Base-by-base conservation (phyloP, 2,797 vertebrate species). In the Momotus momota region DNA sequence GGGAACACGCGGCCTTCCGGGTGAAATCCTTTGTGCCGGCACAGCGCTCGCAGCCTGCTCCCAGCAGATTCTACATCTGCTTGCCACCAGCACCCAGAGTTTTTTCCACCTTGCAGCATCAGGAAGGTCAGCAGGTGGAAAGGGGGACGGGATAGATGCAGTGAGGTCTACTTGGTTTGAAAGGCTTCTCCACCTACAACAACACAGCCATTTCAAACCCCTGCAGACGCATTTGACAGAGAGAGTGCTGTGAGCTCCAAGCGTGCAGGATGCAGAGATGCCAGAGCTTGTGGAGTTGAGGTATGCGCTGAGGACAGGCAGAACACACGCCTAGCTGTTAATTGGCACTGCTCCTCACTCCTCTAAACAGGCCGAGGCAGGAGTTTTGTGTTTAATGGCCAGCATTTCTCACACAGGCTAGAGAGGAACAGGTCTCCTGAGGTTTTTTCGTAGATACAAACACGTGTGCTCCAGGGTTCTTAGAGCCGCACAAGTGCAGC, bases 241-340 rank as follows among this genome's bases (percentile, higher is more conserved):
- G 46, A 23, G 66, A 88, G 73, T 8, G 78, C 51, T 51, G 45
- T 31, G 65, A 93, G 73, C 70, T 85, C 61, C 45, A 61, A 81
- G 77, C 91, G 93, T 49, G 87, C 91, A 79, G 70, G 80, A 73
- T 61, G 87, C 70, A 79, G 77, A 94, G 69, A 81, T 52, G 62
- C n/a, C 75, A 91, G 77, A 91, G 89, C 75, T 83, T 4, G 1
- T 45, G 27, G 82, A 83, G 48, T 6, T 41, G 83, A 92, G 74
- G 73, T 83, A 92, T 20, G 55, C 11, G 0, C 43, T 45, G 86
- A 75, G 55, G 54, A 79, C 83, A 94, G 58, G 90, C 82, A 64
- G 26, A 86, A 78, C 43, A 55, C 48, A 66, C 66, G 69, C 55
- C 46, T 16, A 72, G 81, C 81, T 70, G 66, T 60, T 77, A 92